Percentiles rank a stretch among this genome's conserved stretches.
Evolutionary conservation across 2,888 invertebrate genomes (phyloP).

Genomic region (Nymphalis urticae): DNA sequence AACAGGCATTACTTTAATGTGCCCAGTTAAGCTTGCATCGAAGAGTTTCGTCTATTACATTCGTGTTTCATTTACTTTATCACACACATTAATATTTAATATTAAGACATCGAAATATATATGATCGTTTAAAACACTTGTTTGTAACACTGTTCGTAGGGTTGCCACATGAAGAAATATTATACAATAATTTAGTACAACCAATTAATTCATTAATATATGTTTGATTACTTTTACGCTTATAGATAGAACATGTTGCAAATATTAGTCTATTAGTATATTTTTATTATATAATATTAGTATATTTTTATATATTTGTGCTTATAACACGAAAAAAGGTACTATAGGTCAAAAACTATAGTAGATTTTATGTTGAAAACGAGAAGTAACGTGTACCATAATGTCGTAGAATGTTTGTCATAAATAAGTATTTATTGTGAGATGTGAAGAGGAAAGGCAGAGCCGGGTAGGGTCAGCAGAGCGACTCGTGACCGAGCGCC

Average conservation of each 20-base stretch:
- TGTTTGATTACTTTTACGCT: neutral
- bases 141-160: slow-evolving; percentile 23
- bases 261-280: neutral
- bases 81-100: slow-evolving; percentile 53
- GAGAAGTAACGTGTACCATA: slow-evolving; percentile 41
- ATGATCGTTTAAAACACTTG: slow-evolving; percentile 52
- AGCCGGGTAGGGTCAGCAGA: slow-evolving; percentile 68
- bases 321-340: too few relatives aligned
- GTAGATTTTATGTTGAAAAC: slow-evolving; percentile 18
- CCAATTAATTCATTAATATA: neutral
- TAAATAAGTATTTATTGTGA: slow-evolving; percentile 42
- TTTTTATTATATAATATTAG: neutral
- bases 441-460: slow-evolving; percentile 51
- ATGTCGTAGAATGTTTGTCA: slow-evolving; percentile 43
- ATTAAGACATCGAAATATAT: slow-evolving; percentile 62
- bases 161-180: slow-evolving; percentile 1
- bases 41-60: slow-evolving; percentile 57
- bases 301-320: neutral
- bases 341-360: neutral
- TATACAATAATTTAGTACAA: neutral
- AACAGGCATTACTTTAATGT: slow-evolving; percentile 59
- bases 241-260: neutral
- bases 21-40: slow-evolving; percentile 51
- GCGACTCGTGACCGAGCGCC: slow-evolving; percentile 73
- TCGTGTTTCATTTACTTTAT: slow-evolving; percentile 59